Evolutionary conservation across 2,797 vertebrate species (phyloP).

Genomic region (Lacerta bilineata): DNA sequence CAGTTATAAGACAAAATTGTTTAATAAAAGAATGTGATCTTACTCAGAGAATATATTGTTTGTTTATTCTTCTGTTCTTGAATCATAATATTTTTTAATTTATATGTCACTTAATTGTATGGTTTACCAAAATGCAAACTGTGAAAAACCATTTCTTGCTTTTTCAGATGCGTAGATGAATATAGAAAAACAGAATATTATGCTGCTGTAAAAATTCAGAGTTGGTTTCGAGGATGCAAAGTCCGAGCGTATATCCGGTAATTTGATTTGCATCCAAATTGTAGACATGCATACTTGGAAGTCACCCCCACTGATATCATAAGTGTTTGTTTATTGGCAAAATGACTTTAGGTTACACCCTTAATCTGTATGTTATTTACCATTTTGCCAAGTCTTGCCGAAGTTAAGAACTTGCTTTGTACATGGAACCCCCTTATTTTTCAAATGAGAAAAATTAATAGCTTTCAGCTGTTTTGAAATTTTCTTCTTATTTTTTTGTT

Average conservation of each 20-base stretch:
- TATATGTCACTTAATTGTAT: conserved; percentile 51
- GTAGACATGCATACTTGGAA: not conserved
- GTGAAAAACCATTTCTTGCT: conserved; percentile 41
- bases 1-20: not conserved
- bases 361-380: not conserved
- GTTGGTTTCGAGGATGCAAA: conserved; percentile 89
- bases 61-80: conserved; percentile 47
- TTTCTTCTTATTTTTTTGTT: not conserved
- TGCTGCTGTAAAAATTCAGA: conserved; percentile 88
- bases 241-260: conserved; percentile 89
- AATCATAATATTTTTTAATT: conserved; percentile 34
- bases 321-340: not conserved
- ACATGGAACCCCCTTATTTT: not conserved
- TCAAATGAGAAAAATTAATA: not conserved
- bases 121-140: conserved; percentile 40
- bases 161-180: conserved; percentile 84
- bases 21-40: not conserved
- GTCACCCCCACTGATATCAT: too few species aligned
- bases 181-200: conserved; percentile 79
- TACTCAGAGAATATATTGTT: conserved; percentile 12
- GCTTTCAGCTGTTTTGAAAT: too few species aligned
- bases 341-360: not conserved
- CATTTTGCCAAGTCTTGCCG: not conserved
- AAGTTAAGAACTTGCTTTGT: not conserved
- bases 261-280: not conserved